Percentiles rank a stretch among this genome's conserved stretches.
Evolutionary conservation across 2,888 invertebrate species (phyloP).

Genomic region (Eristalis arbustorum): DNA sequence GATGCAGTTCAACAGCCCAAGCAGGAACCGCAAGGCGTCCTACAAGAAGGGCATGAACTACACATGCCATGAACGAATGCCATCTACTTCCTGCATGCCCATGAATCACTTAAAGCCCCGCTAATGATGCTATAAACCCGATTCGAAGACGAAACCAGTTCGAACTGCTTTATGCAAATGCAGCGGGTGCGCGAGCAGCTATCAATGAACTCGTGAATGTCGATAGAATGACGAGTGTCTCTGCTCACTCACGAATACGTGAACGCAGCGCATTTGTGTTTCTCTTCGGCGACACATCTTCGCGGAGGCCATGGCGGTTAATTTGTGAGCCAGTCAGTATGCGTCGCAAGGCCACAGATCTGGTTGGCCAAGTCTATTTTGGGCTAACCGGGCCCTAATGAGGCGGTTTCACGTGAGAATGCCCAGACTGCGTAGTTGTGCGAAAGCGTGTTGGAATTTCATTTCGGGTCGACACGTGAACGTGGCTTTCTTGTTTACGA

Average conservation of each 20-base stretch:
- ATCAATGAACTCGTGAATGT: conserved; percentile 18
- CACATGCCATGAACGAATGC: background rate
- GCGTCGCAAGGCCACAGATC: background rate
- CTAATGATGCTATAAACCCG: conserved; percentile 5
- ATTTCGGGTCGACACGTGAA: background rate
- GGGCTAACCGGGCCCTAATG: background rate
- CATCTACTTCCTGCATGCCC: conserved; percentile 9
- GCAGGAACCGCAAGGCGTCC: background rate
- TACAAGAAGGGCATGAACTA: background rate
- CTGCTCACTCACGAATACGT: background rate
- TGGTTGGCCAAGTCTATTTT: background rate
- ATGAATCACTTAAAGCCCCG: conserved; percentile 10
- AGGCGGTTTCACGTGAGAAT: background rate
- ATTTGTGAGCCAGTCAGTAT: background rate
- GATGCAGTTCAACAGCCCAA: background rate
- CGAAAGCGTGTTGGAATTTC: background rate
- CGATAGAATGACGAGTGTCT: background rate
- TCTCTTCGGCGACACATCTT: background rate
- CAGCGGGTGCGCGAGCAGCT: background rate
- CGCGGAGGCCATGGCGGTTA: background rate
- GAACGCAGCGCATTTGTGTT: background rate
- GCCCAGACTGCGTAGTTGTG: background rate
- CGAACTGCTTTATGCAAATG: conserved; percentile 13
- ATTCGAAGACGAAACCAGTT: conserved; percentile 6
- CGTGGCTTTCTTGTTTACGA: background rate